Base-by-base conservation (phyloP, 2,797 vertebrate genomes). In the Myotis myotis region DNA sequence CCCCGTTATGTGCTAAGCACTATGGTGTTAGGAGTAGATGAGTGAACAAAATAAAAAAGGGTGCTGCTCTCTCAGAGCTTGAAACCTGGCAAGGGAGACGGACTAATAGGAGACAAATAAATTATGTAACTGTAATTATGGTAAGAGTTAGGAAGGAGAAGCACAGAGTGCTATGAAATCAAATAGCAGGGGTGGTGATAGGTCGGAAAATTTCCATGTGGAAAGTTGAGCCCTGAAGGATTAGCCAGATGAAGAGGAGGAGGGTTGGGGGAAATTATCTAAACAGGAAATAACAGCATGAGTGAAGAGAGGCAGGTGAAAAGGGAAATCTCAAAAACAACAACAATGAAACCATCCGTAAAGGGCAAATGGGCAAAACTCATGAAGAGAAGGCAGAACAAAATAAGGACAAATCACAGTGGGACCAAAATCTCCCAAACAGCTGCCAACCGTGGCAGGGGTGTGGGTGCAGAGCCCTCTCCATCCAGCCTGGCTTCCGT, bases 201-300 rank as follows among this genome's bases (percentile, higher is more conserved):
- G 95, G 89, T 93, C 93, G 96, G 70, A 91, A 95, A 91, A 79
- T 93, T 95, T 96, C 96, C 87, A 91, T 33, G 74, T 93, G 74
- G 87, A 96, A 93, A 88, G 70, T 74, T 81, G 91, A 97, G 82
- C 62, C 85, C 81, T 82, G 55, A 74, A 93, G 92, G 68, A 41
- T 82, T 79, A 93, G 82, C 85, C 86, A 88, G 53, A 79, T 15
- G 81, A 64, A 87, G 44, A 66, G 72, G 41, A 57, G 66, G 68
- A 53, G 57, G 38, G 8, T n/a, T 33, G 20, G 57, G 85, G 76
- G 70, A 85, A 72, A 71, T 62, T 68, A 60, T 78, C 72, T 47
- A 78, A 75, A 71, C 53, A 88, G 86, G 74, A 85, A 93, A 64
- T 80, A 60, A 72, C 57, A 66, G 44, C 74, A 4, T 0, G n/a